A percentile compares a stretch with the other conserved stretches of the same genome.
These are phyloP conservation scores for Cantharis rufa DNA, from an alignment of 2,888 invertebrate genomes.

Conservation along the genomic window DNA sequence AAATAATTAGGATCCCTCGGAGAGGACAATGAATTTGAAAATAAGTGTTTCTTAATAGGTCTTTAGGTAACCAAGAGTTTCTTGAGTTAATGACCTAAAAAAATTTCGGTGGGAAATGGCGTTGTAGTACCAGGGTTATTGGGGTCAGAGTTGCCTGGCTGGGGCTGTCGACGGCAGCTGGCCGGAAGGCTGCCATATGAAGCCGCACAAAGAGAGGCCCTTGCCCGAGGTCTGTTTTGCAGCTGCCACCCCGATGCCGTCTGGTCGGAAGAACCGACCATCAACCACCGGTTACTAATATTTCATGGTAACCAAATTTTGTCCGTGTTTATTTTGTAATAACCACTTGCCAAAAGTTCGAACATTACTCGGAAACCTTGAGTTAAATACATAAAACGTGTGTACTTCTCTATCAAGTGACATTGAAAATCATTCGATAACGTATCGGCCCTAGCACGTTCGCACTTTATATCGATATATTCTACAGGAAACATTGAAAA, in stretches of 20 bases:
- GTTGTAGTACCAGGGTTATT: constrained; percentile 56
- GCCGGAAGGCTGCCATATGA: constrained; percentile 62
- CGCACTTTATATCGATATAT: background rate
- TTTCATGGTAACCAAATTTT: background rate
- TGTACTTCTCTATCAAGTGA: background rate
- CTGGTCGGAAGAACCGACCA: constrained; percentile 29
- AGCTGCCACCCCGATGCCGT: constrained; percentile 39
- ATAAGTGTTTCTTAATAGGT: constrained; percentile 2
- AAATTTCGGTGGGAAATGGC: constrained; percentile 57
- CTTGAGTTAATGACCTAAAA: constrained; percentile 41
- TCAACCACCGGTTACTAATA: constrained; percentile 33
- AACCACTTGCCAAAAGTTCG: background rate
- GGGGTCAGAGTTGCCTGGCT: constrained; percentile 44
- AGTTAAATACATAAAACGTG: background rate
- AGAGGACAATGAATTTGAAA: background rate
- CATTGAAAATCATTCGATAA: background rate
- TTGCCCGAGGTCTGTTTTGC: constrained; percentile 54
- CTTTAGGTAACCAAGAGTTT: constrained; percentile 13
- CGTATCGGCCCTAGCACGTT: background rate
- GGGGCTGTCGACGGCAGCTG: constrained; percentile 56
- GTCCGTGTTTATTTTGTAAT: background rate
- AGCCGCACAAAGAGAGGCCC: constrained; percentile 46
- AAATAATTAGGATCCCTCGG: background rate
- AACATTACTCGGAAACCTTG: background rate
- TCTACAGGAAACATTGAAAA: background rate